A percentile compares a stretch with the other conserved stretches of the same genome.
Conservation (phyloP, 2,797 vertebrate species). For the Ispidina lecontei region DNA sequence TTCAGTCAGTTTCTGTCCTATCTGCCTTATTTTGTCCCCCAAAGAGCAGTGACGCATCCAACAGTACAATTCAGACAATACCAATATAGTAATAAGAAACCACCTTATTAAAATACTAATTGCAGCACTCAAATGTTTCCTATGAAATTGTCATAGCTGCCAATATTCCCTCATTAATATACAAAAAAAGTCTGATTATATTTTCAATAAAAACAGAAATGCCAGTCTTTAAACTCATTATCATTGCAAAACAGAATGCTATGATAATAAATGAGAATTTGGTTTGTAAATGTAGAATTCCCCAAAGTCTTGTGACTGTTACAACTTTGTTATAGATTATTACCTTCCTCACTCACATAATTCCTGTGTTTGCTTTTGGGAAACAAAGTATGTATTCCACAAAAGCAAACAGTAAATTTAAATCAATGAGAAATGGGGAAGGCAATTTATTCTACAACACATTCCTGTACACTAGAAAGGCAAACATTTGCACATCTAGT, state of each 20-base stretch:
- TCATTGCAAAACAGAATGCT: slow-evolving; percentile 39
- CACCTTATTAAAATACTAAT: slow-evolving; percentile 39
- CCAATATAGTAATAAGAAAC: background rate
- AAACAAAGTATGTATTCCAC: slow-evolving; percentile 6
- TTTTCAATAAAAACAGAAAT: slow-evolving; percentile 33
- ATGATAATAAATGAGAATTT: slow-evolving; percentile 35
- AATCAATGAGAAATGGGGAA: background rate
- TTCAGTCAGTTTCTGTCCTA: background rate
- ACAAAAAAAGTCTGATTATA: slow-evolving; percentile 24
- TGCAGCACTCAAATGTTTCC: background rate
- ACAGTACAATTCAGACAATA: slow-evolving; percentile 46
- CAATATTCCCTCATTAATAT: slow-evolving; percentile 31
- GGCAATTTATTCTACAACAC: background rate
- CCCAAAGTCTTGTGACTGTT: slow-evolving; percentile 21
- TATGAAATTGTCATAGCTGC: background rate
- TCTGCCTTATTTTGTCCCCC: background rate
- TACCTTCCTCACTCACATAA: slow-evolving; percentile 12
- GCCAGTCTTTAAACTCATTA: slow-evolving; percentile 35
- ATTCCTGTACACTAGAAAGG: background rate
- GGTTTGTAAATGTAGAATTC: slow-evolving; percentile 57
- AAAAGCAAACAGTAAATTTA: background rate
- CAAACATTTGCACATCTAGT: background rate
- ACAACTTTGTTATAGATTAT: background rate
- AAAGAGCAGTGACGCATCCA: background rate
- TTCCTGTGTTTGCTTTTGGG: background rate